A percentile compares a stretch with the other conserved stretches of the same genome.
Conservation (phyloP, 2,113 vertebrate species). For the Indicator indicator region DNA sequence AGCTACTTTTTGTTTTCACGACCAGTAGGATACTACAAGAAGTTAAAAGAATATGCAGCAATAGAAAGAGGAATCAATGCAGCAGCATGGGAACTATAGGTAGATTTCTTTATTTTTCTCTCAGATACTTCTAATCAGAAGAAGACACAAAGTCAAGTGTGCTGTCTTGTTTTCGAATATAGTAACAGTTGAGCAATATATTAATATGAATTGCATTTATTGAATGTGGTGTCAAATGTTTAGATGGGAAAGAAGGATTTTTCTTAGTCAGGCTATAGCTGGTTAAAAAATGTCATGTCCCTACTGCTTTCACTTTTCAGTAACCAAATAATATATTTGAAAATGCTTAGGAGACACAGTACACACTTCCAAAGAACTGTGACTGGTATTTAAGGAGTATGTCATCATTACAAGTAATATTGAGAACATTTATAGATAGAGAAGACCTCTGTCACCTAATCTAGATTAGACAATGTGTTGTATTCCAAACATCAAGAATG, state of each 20-base stretch:
- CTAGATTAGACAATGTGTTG: rapidly evolving
- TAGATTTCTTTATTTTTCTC: background rate
- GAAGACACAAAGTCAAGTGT: background rate
- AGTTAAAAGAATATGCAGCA: background rate
- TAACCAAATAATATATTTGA: background rate
- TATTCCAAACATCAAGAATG: background rate
- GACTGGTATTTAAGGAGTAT: background rate
- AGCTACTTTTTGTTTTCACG: background rate
- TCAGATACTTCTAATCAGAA: background rate
- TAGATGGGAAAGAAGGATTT: background rate
- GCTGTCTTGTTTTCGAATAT: background rate
- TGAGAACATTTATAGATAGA: background rate
- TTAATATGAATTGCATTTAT: background rate
- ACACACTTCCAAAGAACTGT: background rate
- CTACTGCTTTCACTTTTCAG: background rate
- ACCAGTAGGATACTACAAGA: background rate
- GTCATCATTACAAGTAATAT: background rate
- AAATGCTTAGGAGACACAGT: background rate
- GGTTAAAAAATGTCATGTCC: background rate
- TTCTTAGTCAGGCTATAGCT: background rate
- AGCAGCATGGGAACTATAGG: background rate
- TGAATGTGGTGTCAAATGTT: background rate
- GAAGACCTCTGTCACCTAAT: background rate
- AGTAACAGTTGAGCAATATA: background rate
- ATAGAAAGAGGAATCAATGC: background rate